phyloP scores from a whole-genome alignment of 2,113 vertebrate species.

The Ceyx cyanopectus region DNA sequence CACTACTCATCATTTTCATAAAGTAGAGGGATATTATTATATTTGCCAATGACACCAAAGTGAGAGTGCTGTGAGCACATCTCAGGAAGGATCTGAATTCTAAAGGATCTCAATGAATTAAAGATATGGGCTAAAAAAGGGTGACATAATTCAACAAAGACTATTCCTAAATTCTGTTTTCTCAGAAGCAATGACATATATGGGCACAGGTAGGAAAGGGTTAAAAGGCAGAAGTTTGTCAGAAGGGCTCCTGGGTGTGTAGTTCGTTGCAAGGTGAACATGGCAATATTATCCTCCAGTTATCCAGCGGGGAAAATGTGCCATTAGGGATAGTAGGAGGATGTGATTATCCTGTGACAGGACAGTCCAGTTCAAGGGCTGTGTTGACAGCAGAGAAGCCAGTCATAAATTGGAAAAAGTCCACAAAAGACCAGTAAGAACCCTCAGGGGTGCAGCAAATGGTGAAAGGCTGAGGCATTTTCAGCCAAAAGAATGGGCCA shows the following conservation, averaged over 20 bases:
- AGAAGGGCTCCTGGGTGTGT: rapidly evolving
- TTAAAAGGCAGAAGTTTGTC: not conserved
- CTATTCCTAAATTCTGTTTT: not conserved
- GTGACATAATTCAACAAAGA: not conserved
- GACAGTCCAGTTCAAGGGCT: not conserved
- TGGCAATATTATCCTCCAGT: rapidly evolving
- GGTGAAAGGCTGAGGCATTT: not conserved
- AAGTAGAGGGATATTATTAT: not conserved
- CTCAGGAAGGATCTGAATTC: not conserved
- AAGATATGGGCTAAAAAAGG: not conserved
- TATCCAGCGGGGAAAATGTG: not conserved
- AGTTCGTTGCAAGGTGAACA: not conserved
- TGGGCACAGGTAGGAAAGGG: not conserved
- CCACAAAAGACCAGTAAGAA: not conserved
- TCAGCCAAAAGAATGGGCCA: not conserved
- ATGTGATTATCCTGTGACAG: not conserved
- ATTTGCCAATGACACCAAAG: not conserved
- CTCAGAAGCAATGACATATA: not conserved
- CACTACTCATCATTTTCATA: not conserved
- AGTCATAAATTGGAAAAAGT: not conserved
- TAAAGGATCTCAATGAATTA: not conserved
- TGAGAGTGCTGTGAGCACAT: not conserved
- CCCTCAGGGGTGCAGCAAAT: not conserved
- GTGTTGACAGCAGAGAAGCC: not conserved
- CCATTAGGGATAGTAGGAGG: not conserved